Evolutionary conservation across 64 coral and sea anemone genomes (phyloP).

Genomic region (Cladopsammia gracilis): DNA sequence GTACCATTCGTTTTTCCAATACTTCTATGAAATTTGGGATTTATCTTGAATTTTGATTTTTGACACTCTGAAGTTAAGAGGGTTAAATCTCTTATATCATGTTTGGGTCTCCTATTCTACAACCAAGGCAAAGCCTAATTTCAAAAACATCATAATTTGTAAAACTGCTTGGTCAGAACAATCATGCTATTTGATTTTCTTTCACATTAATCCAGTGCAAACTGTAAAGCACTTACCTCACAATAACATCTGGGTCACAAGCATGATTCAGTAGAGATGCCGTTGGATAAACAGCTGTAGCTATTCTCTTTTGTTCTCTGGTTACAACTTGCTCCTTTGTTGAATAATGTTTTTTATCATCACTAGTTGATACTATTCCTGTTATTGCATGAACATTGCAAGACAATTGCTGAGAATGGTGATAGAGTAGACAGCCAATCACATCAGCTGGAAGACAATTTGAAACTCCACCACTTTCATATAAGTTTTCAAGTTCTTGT

Average conservation of each 20-base stretch:
- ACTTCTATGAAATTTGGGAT: too few relatives aligned
- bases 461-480: conserved; percentile 32
- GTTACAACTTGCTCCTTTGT: conserved; percentile 70
- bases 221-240: conserved; percentile 67
- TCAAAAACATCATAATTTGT: too few relatives aligned
- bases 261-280: conserved; percentile 97
- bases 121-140: too few relatives aligned
- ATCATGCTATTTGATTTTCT: too few relatives aligned
- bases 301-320: conserved; percentile 91
- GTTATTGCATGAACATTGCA: conserved; percentile 98
- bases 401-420: conserved; percentile 89
- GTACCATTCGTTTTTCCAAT: too few relatives aligned
- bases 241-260: conserved; percentile 99
- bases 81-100: too few relatives aligned
- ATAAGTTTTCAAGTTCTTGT: not conserved
- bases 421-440: conserved; percentile 83
- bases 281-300: conserved; percentile 91
- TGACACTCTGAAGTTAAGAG: too few relatives aligned
- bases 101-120: too few relatives aligned
- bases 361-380: conserved; percentile 86
- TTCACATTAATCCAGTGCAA: not conserved
- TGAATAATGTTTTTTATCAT: conserved; percentile 8
- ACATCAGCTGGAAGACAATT: conserved; percentile 71
- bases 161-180: too few relatives aligned
- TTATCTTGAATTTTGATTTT: too few relatives aligned